Base-by-base conservation (phyloP, 2,113 vertebrate genomes). In the Heliornis fulica region DNA sequence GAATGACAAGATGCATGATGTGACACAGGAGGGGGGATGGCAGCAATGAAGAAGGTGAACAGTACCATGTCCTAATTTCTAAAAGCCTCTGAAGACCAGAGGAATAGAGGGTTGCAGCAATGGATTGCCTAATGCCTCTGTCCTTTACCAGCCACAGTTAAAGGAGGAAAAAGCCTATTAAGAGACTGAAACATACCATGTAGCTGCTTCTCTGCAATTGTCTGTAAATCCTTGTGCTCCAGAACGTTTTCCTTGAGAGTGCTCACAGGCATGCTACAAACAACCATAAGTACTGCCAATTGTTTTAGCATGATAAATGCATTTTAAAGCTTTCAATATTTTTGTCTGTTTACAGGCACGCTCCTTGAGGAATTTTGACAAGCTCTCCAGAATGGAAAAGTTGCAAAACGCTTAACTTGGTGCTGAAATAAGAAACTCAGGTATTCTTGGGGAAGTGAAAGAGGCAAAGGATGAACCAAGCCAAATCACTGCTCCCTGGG, bases 221-320 rank as follows among this genome's bases (percentile, higher is more conserved):
- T 23, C 95, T 94, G 89, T 89, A 94, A 93, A 93, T 43, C 74
- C 87, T 92, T 16, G 14, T 82, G 93, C 87, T 96, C 83, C 90
- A 19, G 38, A 89, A 90, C 71, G 25, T 93, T 60, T 70, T 93
- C 54, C 87, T 72, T 53, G 57, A 94, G 94, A 92, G 95, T 40
- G 76, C 80, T 96, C 91, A 50, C 48, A 93, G 75, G 76, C 93
- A 72, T 1, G 57, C 91, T 80, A 45, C 83, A 92, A 95, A 89
- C 89, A 78, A 81, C 63, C 34, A 0, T 28, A 75, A 95, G 92
- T 56, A 46, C 75, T 83, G 86, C 59, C 93, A 93, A 93, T 84
- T 92, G 94, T 90, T 96, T 87, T 43, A 94, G 85, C 94, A 61
- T 9, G 83, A 92, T 78, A 96, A 96, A 97, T 56, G 76, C 75